phyloP scores from a whole-genome alignment of 2,888 invertebrate species.

The Teleogryllus oceanicus region DNA sequence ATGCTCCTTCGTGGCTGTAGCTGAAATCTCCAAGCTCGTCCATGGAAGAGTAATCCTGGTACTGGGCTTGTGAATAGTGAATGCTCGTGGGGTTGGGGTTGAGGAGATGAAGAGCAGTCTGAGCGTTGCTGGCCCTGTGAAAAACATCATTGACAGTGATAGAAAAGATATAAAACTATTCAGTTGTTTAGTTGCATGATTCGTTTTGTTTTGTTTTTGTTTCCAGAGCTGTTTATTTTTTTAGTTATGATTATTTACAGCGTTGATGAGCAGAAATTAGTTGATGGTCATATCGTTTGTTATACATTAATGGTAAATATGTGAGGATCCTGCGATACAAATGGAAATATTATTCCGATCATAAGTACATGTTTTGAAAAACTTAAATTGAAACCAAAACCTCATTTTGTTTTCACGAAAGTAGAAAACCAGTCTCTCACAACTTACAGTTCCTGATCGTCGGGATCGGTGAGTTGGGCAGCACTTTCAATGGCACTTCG shows the following conservation, averaged over 20 bases:
- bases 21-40: slow-evolving; percentile 23
- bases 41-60: slow-evolving; percentile 21
- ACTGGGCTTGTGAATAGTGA: slow-evolving; percentile 39
- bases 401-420: too few relatives aligned
- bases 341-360: too few relatives aligned
- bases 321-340: too few relatives aligned
- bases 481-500: slow-evolving; percentile 59
- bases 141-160: not conserved
- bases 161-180: too few relatives aligned
- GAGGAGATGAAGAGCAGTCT: slow-evolving; percentile 51
- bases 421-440: not conserved
- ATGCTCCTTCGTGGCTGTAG: slow-evolving; percentile 35
- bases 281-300: too few relatives aligned
- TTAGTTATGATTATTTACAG: too few relatives aligned
- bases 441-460: slow-evolving; percentile 54
- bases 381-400: too few relatives aligned
- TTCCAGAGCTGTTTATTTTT: too few relatives aligned
- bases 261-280: too few relatives aligned
- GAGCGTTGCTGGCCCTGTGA: slow-evolving; percentile 51
- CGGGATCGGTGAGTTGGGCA: slow-evolving; percentile 50
- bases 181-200: too few relatives aligned
- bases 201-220: not conserved
- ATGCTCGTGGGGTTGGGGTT: slow-evolving; percentile 43
- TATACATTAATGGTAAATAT: too few relatives aligned
- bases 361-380: too few relatives aligned